These are phyloP conservation scores for Drosophila austrosaltans DNA, from an alignment of 2,888 invertebrate genomes.

Conservation along the genomic window DNA sequence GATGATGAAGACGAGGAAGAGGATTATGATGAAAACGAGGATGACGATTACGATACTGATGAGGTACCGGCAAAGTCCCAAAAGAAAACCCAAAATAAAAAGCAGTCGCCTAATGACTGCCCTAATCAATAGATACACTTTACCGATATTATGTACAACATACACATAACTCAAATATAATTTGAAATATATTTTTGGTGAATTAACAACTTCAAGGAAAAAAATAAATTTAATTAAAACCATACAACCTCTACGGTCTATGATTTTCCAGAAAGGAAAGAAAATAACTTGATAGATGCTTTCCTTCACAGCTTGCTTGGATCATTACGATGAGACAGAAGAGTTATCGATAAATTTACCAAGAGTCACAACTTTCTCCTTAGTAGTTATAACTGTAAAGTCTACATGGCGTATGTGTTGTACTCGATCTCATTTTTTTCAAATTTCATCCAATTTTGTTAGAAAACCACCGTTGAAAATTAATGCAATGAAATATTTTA, in stretches of 20 bases:
- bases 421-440: not conserved
- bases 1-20: slow-evolving; percentile 87
- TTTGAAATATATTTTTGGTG: slow-evolving; percentile 72
- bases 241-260: not conserved
- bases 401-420: not conserved
- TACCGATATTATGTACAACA: slow-evolving; percentile 40
- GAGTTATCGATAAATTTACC: not conserved
- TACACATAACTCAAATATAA: slow-evolving; percentile 60
- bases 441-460: not conserved
- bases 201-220: slow-evolving; percentile 57
- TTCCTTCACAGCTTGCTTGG: not conserved
- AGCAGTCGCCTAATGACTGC: slow-evolving; percentile 86
- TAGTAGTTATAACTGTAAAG: not conserved
- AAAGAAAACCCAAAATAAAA: slow-evolving; percentile 73
- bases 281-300: too few species aligned
- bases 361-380: not conserved
- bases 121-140: slow-evolving; percentile 87
- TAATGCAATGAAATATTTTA: not conserved
- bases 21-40: slow-evolving; percentile 86
- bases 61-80: slow-evolving; percentile 87
- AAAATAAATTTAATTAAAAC: slow-evolving; percentile 29
- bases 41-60: slow-evolving; percentile 86
- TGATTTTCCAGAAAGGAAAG: too few species aligned
- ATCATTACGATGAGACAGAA: not conserved
- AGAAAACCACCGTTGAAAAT: not conserved